Percentiles rank a stretch among this genome's conserved stretches.
Evolutionary conservation across 2,113 vertebrate genomes (phyloP).

Genomic region (Tringa solitaria): DNA sequence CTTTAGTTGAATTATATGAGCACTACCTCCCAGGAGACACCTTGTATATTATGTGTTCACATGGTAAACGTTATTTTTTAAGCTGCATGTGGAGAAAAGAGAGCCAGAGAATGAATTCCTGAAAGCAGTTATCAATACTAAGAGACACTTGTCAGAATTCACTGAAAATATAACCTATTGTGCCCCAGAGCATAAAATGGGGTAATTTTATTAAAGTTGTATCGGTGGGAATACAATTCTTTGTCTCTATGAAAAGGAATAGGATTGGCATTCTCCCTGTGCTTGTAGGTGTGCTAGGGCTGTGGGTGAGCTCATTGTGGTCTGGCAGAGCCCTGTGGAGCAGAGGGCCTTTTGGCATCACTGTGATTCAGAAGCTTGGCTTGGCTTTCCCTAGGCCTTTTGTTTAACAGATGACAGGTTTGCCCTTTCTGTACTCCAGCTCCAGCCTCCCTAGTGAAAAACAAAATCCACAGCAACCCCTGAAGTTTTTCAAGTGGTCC

Average conservation of each 20-base stretch:
- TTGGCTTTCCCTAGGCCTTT: background rate
- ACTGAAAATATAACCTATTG: background rate
- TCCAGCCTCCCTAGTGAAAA: background rate
- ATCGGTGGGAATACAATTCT: too few relatives aligned
- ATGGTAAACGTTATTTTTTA: background rate
- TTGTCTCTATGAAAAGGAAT: background rate
- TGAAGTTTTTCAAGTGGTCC: background rate
- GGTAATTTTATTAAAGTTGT: background rate
- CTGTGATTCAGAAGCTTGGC: background rate
- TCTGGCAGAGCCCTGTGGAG: background rate
- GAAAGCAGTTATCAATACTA: background rate
- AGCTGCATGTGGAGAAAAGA: background rate
- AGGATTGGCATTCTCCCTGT: background rate
- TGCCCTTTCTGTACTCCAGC: background rate
- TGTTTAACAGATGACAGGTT: background rate
- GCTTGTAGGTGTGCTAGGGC: background rate
- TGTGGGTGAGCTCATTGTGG: background rate
- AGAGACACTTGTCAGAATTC: background rate
- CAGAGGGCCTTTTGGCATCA: background rate
- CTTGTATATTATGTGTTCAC: background rate
- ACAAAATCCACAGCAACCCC: background rate
- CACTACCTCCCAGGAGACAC: background rate
- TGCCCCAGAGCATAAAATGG: background rate
- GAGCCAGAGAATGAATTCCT: background rate
- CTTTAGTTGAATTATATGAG: background rate